Evolutionary conservation across 2,797 vertebrate species (phyloP).

Genomic region (Darevskia nairensis): DNA sequence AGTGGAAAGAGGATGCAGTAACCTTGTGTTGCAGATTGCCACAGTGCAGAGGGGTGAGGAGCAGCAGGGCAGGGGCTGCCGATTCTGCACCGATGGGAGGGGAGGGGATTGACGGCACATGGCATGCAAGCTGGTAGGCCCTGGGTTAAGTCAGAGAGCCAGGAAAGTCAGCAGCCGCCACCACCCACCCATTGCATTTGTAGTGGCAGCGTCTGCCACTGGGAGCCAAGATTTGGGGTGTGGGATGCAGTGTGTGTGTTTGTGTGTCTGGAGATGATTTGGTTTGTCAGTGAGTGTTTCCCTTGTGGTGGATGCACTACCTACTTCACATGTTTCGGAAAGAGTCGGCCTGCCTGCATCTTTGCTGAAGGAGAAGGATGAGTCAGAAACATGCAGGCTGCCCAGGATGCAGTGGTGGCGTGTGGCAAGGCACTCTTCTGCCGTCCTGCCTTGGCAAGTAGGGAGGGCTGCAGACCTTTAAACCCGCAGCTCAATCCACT

Average conservation of each 20-base stretch:
- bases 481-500: not conserved
- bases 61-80: not conserved
- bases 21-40: slow-evolving; percentile 27
- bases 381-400: not conserved
- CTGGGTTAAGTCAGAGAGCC: not conserved
- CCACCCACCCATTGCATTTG: not conserved
- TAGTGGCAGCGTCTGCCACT: not conserved
- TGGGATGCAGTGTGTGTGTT: not conserved
- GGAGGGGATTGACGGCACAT: not conserved
- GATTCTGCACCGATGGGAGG: not conserved
- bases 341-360: not conserved
- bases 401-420: not conserved
- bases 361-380: slow-evolving; percentile 5
- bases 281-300: slow-evolving; percentile 17
- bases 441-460: not conserved
- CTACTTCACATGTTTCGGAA: not conserved
- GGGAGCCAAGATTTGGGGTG: not conserved
- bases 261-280: not conserved
- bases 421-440: not conserved
- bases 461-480: not conserved
- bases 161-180: not conserved
- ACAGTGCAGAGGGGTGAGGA: not conserved
- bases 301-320: not conserved
- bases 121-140: not conserved
- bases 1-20: slow-evolving; percentile 36